These are phyloP conservation scores for Channallabes apus DNA, from an alignment of 2,797 vertebrate species.

Conservation along the genomic window DNA sequence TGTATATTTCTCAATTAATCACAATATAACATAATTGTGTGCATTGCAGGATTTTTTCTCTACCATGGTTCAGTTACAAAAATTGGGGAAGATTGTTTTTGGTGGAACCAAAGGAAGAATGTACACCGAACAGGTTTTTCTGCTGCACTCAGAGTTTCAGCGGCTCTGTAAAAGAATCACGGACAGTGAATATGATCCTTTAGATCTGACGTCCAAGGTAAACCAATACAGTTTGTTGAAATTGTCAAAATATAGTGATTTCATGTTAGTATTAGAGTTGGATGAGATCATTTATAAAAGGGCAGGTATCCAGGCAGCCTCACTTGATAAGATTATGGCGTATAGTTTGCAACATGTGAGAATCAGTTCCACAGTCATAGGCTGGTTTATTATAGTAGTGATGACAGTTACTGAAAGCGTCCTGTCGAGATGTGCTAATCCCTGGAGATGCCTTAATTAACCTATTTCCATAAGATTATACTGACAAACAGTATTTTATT, in stretches of 20 bases:
- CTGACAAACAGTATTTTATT: neutral
- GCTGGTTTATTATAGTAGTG: constrained; percentile 3
- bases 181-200: constrained; percentile 66
- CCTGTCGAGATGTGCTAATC: neutral
- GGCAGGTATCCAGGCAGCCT: neutral
- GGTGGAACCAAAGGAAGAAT: constrained; percentile 71
- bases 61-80: constrained; percentile 77
- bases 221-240: constrained; percentile 5
- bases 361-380: constrained; percentile 9
- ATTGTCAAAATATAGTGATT: neutral
- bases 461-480: neutral
- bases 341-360: neutral
- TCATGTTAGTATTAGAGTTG: neutral
- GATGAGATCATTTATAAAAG: neutral
- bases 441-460: neutral
- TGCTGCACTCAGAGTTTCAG: constrained; percentile 71
- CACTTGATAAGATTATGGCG: constrained; percentile 8
- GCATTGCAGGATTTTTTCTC: constrained; percentile 74
- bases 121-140: constrained; percentile 70
- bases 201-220: constrained; percentile 71
- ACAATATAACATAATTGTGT: neutral
- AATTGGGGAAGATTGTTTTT: constrained; percentile 81
- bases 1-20: neutral
- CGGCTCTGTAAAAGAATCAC: constrained; percentile 71
- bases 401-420: neutral